Percentiles rank a stretch among this genome's conserved stretches.
These are phyloP conservation scores for Trissoscelio sp. DNA, from an alignment of 2,888 invertebrate genomes.

Conservation along the genomic window DNA sequence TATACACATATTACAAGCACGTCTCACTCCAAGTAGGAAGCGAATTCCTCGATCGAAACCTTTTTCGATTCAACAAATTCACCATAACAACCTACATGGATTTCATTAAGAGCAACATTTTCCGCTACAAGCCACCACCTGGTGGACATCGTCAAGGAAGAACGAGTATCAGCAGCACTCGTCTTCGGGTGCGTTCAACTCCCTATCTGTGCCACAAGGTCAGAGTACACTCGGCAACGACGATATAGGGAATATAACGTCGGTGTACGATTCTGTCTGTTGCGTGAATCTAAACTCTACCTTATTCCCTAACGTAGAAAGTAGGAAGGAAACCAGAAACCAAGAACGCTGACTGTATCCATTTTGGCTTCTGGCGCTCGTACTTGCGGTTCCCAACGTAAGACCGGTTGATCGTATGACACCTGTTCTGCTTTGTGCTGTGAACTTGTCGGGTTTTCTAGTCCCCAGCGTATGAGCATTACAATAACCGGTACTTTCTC, in stretches of 20 bases:
- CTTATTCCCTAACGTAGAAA: slow-evolving; percentile 38
- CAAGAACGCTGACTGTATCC: slow-evolving; percentile 46
- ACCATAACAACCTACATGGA: neutral
- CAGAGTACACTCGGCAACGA: slow-evolving; percentile 62
- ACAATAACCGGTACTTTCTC: slow-evolving; percentile 61
- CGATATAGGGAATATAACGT: slow-evolving; percentile 40
- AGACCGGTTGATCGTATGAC: slow-evolving; percentile 70
- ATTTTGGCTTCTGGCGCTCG: slow-evolving; percentile 66
- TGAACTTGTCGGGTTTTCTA: slow-evolving; percentile 67
- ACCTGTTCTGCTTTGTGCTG: slow-evolving; percentile 55
- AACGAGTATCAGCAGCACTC: slow-evolving; percentile 32
- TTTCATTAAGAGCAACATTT: slow-evolving; percentile 57
- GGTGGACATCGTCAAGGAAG: slow-evolving; percentile 48
- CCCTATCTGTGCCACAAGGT: slow-evolving; percentile 75
- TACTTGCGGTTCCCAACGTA: slow-evolving; percentile 69
- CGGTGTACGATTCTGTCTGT: slow-evolving; percentile 26
- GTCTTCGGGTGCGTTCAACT: slow-evolving; percentile 70
- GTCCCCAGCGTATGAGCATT: slow-evolving; percentile 27
- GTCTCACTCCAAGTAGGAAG: neutral
- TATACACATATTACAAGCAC: neutral
- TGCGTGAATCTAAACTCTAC: slow-evolving; percentile 30
- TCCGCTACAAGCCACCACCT: slow-evolving; percentile 60
- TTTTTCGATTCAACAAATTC: neutral
- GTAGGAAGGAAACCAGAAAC: slow-evolving; percentile 58
- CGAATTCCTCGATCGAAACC: neutral